Conservation (phyloP, 2,113 vertebrate genomes). For the Thomomys bottae region DNA sequence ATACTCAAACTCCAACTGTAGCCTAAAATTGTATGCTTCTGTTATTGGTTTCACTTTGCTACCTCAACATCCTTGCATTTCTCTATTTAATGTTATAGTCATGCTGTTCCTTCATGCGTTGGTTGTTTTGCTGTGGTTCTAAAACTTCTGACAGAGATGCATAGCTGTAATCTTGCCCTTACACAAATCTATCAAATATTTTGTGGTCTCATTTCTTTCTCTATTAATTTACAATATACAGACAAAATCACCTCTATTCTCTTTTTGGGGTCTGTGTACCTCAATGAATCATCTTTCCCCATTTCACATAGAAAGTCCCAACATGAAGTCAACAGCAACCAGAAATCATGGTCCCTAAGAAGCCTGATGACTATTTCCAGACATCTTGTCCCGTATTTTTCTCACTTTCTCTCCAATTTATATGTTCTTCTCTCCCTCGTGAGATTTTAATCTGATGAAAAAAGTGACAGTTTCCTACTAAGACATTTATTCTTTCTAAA, state of each 20-base stretch:
- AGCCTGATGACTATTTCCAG: background rate
- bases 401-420: background rate
- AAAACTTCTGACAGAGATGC: background rate
- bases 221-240: background rate
- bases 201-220: background rate
- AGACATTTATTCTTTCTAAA: background rate
- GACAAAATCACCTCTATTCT: background rate
- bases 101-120: background rate
- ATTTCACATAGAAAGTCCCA: background rate
- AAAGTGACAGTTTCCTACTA: background rate
- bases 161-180: background rate
- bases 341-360: background rate
- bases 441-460: background rate
- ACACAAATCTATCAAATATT: background rate
- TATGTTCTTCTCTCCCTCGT: background rate
- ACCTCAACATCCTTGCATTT: background rate
- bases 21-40: background rate
- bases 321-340: background rate
- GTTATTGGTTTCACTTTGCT: background rate
- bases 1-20: background rate
- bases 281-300: background rate
- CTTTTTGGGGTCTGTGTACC: background rate
- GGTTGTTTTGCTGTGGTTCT: background rate
- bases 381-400: background rate
- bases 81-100: background rate